Base-by-base conservation (phyloP, 2,888 invertebrate genomes). In the Epiblema foenella region DNA sequence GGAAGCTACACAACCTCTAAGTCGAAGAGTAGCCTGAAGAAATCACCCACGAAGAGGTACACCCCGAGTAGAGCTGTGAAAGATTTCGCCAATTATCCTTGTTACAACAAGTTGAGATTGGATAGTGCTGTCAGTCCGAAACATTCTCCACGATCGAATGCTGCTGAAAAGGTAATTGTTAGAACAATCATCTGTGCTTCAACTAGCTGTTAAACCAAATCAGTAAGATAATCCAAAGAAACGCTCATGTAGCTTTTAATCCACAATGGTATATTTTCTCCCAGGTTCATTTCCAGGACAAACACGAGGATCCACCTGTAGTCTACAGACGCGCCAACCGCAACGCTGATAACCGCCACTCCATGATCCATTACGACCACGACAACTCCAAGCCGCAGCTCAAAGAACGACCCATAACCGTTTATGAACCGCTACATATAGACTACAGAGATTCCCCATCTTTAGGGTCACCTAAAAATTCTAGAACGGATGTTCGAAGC, bases 321-420 rank as follows among this genome's bases (percentile, higher is more conserved):
- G 81, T 93, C n/a, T 89, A 87, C 74, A 89, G 93, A 7, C 87
- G 92, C 12, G 81, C 88, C 1, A 90, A 87, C 73, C 87, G 93
- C 15, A 91, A 91, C 78, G 60, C 84, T 0, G 93, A 92, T 68
- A 92, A 93, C 79, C 89, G 93, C 0, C 93, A 93, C 77, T 93
- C 93, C n/a, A 93, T 93, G 93, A 93, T 93, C 73, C 93, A 93
- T 49, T 93, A 92, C 77, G 93, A 93, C 78, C 93, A 93, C 72
- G 91, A 93, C 56, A 75, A 86, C 0, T 79, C 87, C 9, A 92
- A 91, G 68, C 91, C 93, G 0, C 86, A 87, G 68, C 82, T 93
- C 0, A 92, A 89, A 79, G 93, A 93, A 76, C 82, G 93, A 0
- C 93, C 93, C 0, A 82, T 88, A 1, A 93, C 93, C 0, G 93